Percentiles rank a stretch among this genome's conserved stretches.
Evolutionary conservation across 2,797 vertebrate species (phyloP).

Genomic region (Balearica regulorum): DNA sequence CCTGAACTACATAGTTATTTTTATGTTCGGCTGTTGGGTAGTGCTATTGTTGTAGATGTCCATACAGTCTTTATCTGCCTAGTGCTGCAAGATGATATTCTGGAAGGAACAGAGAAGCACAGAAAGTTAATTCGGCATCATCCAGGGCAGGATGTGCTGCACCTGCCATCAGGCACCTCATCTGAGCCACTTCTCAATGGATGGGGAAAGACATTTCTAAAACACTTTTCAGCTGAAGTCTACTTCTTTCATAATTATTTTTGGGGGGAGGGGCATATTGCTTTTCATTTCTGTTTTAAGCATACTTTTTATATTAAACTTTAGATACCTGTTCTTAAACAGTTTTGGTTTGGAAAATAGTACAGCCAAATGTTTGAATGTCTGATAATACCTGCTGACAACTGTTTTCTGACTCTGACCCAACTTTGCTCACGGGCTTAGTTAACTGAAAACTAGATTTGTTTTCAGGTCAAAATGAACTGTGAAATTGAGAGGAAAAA

Average conservation of each 20-base stretch:
- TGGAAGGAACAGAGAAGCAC: not conserved
- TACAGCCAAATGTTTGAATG: not conserved
- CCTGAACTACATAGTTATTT: not conserved
- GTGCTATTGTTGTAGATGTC: not conserved
- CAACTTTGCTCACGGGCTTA: not conserved
- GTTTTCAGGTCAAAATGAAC: not conserved
- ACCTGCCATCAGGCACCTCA: not conserved
- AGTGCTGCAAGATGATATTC: not conserved
- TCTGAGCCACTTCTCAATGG: not conserved
- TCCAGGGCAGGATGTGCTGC: not conserved
- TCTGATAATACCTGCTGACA: not conserved
- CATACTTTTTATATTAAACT: not conserved
- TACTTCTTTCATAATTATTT: not conserved
- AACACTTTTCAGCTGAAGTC: not conserved
- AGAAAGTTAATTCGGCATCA: not conserved
- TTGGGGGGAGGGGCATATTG: accelerated
- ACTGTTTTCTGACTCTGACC: not conserved
- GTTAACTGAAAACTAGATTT: not conserved
- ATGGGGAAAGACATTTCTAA: not conserved
- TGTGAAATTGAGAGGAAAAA: not conserved
- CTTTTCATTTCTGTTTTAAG: not conserved
- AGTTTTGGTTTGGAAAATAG: not conserved
- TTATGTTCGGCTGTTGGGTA: not conserved
- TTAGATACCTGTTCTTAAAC: not conserved
- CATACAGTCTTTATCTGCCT: not conserved